A percentile compares a stretch with the other conserved stretches of the same genome.
Evolutionary conservation across 2,797 vertebrate species (phyloP).

Genomic region (Sarcophilus harrisii): DNA sequence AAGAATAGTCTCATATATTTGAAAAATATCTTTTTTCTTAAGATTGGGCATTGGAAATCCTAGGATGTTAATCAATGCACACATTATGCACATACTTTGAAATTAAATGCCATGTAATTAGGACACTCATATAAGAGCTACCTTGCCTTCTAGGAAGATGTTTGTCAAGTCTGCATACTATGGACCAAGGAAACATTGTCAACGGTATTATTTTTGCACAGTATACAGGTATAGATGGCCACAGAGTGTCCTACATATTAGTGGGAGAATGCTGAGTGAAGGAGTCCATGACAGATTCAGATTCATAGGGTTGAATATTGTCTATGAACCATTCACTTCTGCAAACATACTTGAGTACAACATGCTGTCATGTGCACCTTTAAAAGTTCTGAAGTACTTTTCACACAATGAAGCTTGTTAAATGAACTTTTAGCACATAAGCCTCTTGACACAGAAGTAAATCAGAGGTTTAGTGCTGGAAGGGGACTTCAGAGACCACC

Average conservation of each 20-base stretch:
- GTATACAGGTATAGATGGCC: slow-evolving; percentile 76
- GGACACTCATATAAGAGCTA: slow-evolving; percentile 61
- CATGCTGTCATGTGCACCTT: slow-evolving; percentile 51
- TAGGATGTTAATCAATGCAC: slow-evolving; percentile 63
- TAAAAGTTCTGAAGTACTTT: slow-evolving; percentile 65
- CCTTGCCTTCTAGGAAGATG: slow-evolving; percentile 71
- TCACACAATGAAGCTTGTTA: slow-evolving; percentile 69
- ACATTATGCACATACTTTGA: slow-evolving; percentile 74
- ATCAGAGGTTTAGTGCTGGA: not conserved
- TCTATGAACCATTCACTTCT: slow-evolving; percentile 75
- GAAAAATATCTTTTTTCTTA: slow-evolving; percentile 35
- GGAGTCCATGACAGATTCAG: slow-evolving; percentile 75
- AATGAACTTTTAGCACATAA: slow-evolving; percentile 16
- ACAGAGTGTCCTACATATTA: slow-evolving; percentile 75
- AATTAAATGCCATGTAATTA: slow-evolving; percentile 57
- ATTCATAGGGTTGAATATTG: slow-evolving; percentile 73
- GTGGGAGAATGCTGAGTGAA: slow-evolving; percentile 83
- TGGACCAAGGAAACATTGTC: slow-evolving; percentile 71
- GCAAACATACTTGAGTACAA: slow-evolving; percentile 64
- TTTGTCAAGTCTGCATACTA: slow-evolving; percentile 73
- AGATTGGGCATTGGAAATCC: slow-evolving; percentile 58
- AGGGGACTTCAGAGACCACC: not conserved
- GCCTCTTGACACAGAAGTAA: not conserved
- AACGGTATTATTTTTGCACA: slow-evolving; percentile 76
- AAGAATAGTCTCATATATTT: slow-evolving; percentile 62